Evolutionary conservation across 37 sponge, comb jelly and placozoan species (phyloP), one percentile per base, ranked within the genome.

Genomic region (Haliclona indistincta): DNA sequence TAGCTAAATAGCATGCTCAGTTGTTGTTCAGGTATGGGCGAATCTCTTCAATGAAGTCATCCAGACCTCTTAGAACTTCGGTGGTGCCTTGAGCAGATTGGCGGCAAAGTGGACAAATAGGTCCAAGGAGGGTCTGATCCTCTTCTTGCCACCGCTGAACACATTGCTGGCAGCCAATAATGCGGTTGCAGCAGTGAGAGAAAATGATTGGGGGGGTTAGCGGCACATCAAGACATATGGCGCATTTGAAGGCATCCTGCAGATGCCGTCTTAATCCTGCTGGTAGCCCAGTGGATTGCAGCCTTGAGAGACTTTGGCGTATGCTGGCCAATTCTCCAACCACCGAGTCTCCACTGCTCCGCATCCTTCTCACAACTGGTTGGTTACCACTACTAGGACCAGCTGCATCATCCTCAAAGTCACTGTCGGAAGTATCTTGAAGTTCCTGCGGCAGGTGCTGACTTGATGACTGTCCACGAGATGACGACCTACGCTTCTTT

Each of bases 191-290:
- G 38, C 85, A 85, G 19, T 40, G 42, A 1, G 79, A 64, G 23
- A 85, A 49, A 22, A 85, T 71, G 47, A 72, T 37, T 0, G 79
- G 85, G 23, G 78, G 78, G 0, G 11, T 2, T 13, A 77, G 28
- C n/a, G n/a, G n/a, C 0, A 64, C n/a, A 2, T 0, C 25, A 0
- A 70, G 63, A 34, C 85, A 85, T 17, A 85, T 85, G 35, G 47
- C 64, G 47, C 85, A 85, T 32, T 25, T 28, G 52, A 85, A 85
- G 43, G 85, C 38, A 33, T 67, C 71, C 2, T 15, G 25, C 28
- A 70, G 19, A 1, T n/a, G 5, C 25, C 7, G 0, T 19, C 53
- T 20, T 26, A 79, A 43, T 28, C 39, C 74, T 6, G 36, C n/a
- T 74, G 74, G 74, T 1, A 58, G 25, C 26, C 56, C n/a, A n/a